Evolutionary conservation across 1,140 invertebrate species (phyloP), one percentile per base, ranked within the genome.

Genomic region (Lutraria rhynchaena): DNA sequence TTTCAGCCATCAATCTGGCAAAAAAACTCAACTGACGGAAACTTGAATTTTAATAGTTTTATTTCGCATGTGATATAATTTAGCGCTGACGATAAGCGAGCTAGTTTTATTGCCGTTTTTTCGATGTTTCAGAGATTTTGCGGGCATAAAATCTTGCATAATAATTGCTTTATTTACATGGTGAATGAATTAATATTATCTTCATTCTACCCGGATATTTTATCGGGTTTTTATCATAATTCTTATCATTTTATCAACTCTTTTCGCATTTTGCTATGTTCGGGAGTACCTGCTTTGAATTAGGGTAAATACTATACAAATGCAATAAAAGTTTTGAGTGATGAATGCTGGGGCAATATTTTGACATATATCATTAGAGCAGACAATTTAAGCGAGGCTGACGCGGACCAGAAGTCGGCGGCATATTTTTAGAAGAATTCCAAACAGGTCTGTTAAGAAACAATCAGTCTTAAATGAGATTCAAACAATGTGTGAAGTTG

Each of bases 141-240:
- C 17, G 73, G 53, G 41, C 57, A 75, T 75, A 61, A 75, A 75
- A 75, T 49, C 73, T 75, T 75, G 51, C 73, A 46, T 75, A 75
- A 75, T 75, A 75, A 61, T 75, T 75, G 55, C 57, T 75, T 75
- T 75, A 75, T 75, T 75, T 49, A 75, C 55, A 33, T 41, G 33
- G 17, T 13, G 46, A 61, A 61, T 44, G 41, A 75, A 51, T 61
- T 46, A 60, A 60, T 75, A 75, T 60, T 44, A 75, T 75, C 73
- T 75, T 75, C 44, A 75, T 75, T 60, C 63, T 75, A 61, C 44
- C 11, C 17, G 19, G 73, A 75, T 75, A 75, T 37, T 49, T 61
- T 75, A 75, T 75, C 73, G 46, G 35, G 33, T 17, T 75, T 75
- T 75, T 75, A 75, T 75, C 73, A 44, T 11, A 22, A 55, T 44